phyloP scores from a whole-genome alignment of 2,888 invertebrate genomes.

The Synanthedon andrenaeformis region DNA sequence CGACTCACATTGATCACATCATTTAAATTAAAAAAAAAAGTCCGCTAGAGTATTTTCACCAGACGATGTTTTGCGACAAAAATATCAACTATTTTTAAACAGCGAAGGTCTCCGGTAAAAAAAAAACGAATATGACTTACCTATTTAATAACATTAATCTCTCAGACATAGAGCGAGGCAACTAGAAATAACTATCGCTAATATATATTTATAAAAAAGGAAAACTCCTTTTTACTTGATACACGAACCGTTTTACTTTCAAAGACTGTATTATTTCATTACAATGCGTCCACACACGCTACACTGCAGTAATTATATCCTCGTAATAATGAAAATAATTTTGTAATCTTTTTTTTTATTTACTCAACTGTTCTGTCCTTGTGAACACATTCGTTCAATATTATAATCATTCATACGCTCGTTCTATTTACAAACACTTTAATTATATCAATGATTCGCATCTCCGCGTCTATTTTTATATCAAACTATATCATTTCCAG shows the following conservation, averaged over 20 bases:
- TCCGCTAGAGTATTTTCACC: neutral
- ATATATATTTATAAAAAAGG: neutral
- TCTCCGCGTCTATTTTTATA: conserved; percentile 17
- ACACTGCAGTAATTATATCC: neutral
- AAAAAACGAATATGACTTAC: neutral
- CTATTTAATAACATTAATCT: neutral
- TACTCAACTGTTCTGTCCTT: neutral
- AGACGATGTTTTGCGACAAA: neutral
- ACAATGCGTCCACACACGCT: neutral
- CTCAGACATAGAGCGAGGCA: neutral
- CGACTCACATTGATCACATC: too few relatives aligned
- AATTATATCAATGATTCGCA: conserved; percentile 31
- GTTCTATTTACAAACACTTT: conserved; percentile 32
- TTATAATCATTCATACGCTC: conserved; percentile 5
- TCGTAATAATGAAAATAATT: neutral
- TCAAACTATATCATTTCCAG: conserved; percentile 10
- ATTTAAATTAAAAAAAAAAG: too few relatives aligned
- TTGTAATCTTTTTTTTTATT: neutral
- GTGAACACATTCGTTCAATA: conserved; percentile 13
- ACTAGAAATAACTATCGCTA: conserved; percentile 1
- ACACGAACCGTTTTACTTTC: too few relatives aligned
- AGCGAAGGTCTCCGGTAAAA: neutral
- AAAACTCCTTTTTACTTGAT: too few relatives aligned
- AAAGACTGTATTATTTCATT: neutral
- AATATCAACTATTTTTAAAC: neutral